Conservation (phyloP, 2,797 vertebrate species). For the Carcharodon carcharias region DNA sequence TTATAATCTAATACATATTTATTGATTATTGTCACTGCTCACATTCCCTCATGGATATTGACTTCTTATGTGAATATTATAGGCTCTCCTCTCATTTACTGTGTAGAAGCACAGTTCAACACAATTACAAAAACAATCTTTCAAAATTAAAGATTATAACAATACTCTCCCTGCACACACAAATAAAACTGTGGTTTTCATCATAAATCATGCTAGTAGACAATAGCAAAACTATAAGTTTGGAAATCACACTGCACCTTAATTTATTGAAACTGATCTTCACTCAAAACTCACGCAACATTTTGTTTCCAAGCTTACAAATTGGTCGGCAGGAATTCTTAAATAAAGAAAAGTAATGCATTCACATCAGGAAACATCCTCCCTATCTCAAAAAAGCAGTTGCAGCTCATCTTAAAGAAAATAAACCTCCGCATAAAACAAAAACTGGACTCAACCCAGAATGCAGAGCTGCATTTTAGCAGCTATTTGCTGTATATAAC, state of each 20-base stretch:
- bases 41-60: not conserved
- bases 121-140: not conserved
- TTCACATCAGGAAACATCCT: not conserved
- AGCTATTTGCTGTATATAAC: not conserved
- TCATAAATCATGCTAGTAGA: not conserved
- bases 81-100: not conserved
- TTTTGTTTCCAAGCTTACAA: not conserved
- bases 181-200: not conserved
- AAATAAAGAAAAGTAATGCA: not conserved
- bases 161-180: not conserved
- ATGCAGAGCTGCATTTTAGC: not conserved
- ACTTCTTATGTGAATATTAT: not conserved
- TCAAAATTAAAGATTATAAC: not conserved
- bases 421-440: not conserved
- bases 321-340: not conserved
- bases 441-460: not conserved
- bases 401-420: not conserved
- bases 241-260: not conserved
- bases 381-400: not conserved
- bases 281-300: not conserved
- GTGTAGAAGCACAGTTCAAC: not conserved
- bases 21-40: not conserved
- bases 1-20: not conserved
- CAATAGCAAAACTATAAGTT: not conserved
- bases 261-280: not conserved